Percentiles rank a stretch among this genome's conserved stretches.
These are phyloP conservation scores for Campylomormyrus numenius DNA, from an alignment of 2,113 vertebrate genomes.

Conservation along the genomic window DNA sequence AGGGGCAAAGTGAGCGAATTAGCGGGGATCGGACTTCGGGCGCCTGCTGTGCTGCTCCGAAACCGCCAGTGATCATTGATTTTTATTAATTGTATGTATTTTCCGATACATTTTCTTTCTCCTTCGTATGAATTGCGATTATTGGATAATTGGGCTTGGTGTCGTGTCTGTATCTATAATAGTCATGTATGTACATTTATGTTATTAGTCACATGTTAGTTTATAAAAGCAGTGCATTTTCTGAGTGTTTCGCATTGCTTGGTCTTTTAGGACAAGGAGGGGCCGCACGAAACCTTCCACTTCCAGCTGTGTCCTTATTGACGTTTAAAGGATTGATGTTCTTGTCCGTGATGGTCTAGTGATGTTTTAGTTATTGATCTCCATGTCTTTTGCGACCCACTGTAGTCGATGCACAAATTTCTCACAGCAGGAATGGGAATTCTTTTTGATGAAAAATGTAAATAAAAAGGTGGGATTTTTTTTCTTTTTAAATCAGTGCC, in stretches of 20 bases:
- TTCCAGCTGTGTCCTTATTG: conserved; percentile 42
- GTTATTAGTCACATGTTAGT: neutral
- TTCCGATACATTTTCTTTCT: neutral
- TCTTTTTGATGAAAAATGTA: conserved; percentile 33
- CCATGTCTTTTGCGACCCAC: neutral
- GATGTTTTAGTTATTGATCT: conserved; percentile 47
- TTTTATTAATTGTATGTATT: neutral
- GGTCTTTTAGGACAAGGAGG: neutral
- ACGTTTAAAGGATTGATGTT: conserved; percentile 50
- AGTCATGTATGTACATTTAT: neutral
- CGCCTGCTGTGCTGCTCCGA: neutral
- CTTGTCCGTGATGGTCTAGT: conserved; percentile 41
- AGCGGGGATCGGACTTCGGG: neutral
- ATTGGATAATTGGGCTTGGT: neutral
- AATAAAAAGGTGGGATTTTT: conserved; percentile 23
- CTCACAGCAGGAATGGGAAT: conserved; percentile 36
- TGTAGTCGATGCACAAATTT: neutral
- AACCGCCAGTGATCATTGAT: neutral
- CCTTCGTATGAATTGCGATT: neutral
- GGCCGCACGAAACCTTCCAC: neutral
- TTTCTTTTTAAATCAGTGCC: neutral
- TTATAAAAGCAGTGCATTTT: neutral
- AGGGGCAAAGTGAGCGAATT: neutral
- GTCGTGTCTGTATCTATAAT: neutral
- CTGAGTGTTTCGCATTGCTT: neutral